A percentile compares a stretch with the other conserved stretches of the same genome.
Evolutionary conservation across 2,797 vertebrate species (phyloP).

Genomic region (Scarus forsteni): DNA sequence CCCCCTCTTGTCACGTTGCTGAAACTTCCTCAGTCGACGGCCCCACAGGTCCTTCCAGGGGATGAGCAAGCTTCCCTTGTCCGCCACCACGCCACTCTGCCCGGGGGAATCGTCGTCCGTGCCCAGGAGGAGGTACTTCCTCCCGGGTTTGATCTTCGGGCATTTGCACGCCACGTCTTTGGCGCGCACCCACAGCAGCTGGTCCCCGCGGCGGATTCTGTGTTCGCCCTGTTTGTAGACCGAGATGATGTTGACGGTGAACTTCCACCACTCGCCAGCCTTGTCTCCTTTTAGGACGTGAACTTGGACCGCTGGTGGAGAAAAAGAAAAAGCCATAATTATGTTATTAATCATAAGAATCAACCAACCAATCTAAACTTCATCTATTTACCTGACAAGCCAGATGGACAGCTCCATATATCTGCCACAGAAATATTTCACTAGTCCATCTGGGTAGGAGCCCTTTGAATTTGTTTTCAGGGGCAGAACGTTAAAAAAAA

Average conservation of each 20-base stretch:
- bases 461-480: no score
- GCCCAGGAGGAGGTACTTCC: conserved; percentile 97
- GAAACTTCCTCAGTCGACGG: conserved; percentile 96
- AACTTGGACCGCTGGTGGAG: conserved; percentile 91
- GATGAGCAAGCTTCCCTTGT: conserved; percentile 97
- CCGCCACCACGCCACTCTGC: conserved; percentile 95
- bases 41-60: conserved; percentile 99
- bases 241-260: conserved; percentile 97
- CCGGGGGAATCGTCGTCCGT: conserved; percentile 94
- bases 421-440: no score
- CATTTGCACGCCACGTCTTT: conserved; percentile 98
- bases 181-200: conserved; percentile 96
- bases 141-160: conserved; percentile 95
- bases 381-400: no score
- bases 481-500: no score
- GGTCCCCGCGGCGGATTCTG: conserved; percentile 95
- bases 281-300: conserved; percentile 96
- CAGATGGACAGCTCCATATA: no score
- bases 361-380: no score
- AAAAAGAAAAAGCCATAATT: conserved; percentile 12
- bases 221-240: conserved; percentile 97
- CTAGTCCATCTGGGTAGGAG: no score
- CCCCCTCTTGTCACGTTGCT: conserved; percentile 97
- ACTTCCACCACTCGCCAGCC: conserved; percentile 98
- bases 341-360: neutral